A percentile compares a stretch with the other conserved stretches of the same genome.
Evolutionary conservation across 1,140 invertebrate genomes (phyloP).

Genomic region (Pseudomyrmex cubaensis): DNA sequence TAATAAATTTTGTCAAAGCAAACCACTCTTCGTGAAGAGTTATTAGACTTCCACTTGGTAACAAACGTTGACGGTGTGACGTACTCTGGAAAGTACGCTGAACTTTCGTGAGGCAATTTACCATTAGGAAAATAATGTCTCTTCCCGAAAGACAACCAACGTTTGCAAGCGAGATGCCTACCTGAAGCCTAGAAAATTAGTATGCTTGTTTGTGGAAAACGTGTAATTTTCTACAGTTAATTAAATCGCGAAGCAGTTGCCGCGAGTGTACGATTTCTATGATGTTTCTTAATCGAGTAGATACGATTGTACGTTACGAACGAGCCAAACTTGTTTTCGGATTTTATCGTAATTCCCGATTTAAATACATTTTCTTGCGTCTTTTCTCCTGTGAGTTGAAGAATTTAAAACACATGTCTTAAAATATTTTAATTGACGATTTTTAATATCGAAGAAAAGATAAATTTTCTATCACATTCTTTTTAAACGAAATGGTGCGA

Average conservation of each 20-base stretch:
- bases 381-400: no score
- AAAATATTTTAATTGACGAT: no score
- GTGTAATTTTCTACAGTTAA: conserved; percentile 33
- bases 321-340: not conserved
- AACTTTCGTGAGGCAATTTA: conserved; percentile 29
- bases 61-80: not conserved
- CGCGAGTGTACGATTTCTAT: not conserved
- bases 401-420: no score
- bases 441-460: no score
- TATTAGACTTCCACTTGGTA: no score
- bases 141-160: conserved; percentile 3
- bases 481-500: not conserved
- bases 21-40: no score
- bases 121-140: conserved; percentile 10
- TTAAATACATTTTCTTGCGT: not conserved
- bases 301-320: not conserved
- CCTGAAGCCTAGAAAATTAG: not conserved
- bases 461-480: not conserved
- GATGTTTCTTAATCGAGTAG: conserved; percentile 25
- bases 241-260: conserved; percentile 35
- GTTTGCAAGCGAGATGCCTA: not conserved
- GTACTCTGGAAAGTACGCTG: conserved; percentile 8
- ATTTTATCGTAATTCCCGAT: not conserved
- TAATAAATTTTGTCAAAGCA: no score
- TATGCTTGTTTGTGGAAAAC: not conserved